phyloP scores from a whole-genome alignment of 2,113 vertebrate genomes.

The Motacilla alba region DNA sequence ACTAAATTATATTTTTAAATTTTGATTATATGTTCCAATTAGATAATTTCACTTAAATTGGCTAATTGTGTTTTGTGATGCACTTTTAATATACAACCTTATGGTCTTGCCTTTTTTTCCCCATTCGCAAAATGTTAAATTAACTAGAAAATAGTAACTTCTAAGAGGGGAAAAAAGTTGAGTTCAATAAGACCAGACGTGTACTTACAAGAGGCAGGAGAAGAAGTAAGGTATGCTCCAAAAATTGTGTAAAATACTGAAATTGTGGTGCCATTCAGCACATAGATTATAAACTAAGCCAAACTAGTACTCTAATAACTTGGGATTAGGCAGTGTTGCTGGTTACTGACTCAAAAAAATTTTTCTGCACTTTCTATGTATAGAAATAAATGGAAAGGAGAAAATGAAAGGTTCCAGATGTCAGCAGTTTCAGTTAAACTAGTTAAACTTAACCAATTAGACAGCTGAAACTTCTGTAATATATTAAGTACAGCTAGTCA shows the following conservation, averaged over 20 bases:
- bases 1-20: neutral
- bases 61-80: neutral
- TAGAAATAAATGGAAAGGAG: neutral
- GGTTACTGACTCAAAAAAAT: neutral
- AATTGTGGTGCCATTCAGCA: neutral
- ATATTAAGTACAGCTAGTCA: neutral
- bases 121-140: neutral
- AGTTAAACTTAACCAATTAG: neutral
- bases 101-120: neutral
- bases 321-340: neutral
- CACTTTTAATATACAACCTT: neutral
- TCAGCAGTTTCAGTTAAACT: neutral
- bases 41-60: neutral
- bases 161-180: neutral
- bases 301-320: neutral
- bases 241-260: neutral
- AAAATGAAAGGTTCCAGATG: neutral
- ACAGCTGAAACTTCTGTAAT: neutral
- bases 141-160: neutral
- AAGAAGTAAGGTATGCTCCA: neutral
- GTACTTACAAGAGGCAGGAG: neutral
- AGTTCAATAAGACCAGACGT: neutral
- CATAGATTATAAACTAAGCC: neutral
- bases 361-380: neutral
- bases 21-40: neutral